These are phyloP conservation scores for Eupeodes luniger DNA, from an alignment of 2,888 invertebrate genomes.

Conservation along the genomic window DNA sequence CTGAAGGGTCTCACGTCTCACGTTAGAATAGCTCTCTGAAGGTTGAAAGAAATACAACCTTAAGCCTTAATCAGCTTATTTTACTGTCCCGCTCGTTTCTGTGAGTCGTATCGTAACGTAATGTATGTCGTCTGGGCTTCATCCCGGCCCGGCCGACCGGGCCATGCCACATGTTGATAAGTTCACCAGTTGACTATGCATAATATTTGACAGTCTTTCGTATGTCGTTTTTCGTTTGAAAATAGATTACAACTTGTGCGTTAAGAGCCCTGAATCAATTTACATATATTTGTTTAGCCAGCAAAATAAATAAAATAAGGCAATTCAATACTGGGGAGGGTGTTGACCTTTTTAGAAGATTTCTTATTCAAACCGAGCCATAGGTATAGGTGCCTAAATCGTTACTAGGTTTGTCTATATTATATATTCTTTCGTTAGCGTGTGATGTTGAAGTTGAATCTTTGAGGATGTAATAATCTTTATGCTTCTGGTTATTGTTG, in stretches of 20 bases:
- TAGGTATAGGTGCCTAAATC: neutral
- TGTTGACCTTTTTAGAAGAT: slow-evolving; percentile 56
- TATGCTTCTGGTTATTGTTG: neutral
- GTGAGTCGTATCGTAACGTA: neutral
- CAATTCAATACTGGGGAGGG: neutral
- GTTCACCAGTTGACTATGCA: slow-evolving; percentile 18
- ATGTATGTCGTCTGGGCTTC: slow-evolving; percentile 20
- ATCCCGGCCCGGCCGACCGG: neutral
- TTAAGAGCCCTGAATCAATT: slow-evolving; percentile 32
- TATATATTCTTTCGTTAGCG: slow-evolving; percentile 18
- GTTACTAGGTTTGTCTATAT: neutral
- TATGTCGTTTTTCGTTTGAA: slow-evolving; percentile 9
- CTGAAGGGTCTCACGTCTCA: slow-evolving; percentile 28
- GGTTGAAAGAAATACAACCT: no score
- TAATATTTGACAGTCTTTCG: neutral
- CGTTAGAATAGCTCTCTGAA: slow-evolving; percentile 3
- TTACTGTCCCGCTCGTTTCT: neutral
- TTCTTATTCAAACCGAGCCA: neutral
- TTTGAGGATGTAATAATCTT: slow-evolving; percentile 1
- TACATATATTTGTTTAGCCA: slow-evolving; percentile 19
- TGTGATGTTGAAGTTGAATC: neutral
- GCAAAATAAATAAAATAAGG: slow-evolving; percentile 15
- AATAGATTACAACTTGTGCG: slow-evolving; percentile 40
- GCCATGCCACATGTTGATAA: slow-evolving; percentile 2
- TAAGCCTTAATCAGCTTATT: slow-evolving; percentile 27